phyloP scores from a whole-genome alignment of 1,140 invertebrate species.

The Psilanteris sp. region DNA sequence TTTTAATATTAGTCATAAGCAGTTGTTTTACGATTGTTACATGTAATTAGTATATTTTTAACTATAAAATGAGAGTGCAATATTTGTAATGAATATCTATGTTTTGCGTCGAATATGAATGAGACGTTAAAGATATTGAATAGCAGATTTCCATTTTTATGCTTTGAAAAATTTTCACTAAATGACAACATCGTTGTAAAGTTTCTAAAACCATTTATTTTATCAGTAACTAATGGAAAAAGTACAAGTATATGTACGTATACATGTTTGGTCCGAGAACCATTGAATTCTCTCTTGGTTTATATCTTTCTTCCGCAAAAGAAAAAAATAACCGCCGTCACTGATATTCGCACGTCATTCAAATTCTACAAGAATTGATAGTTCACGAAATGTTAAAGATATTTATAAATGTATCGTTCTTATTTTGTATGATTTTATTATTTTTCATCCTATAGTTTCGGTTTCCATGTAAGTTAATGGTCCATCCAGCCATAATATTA shows the following conservation, averaged over 20 bases:
- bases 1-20: too few species aligned
- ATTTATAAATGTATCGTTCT: conserved; percentile 53
- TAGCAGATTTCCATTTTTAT: too few species aligned
- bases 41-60: too few species aligned
- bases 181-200: too few species aligned
- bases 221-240: conserved; percentile 42
- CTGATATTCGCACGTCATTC: conserved; percentile 73
- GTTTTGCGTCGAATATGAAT: too few species aligned
- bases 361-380: conserved; percentile 70
- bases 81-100: too few species aligned
- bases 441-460: conserved; percentile 20
- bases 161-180: too few species aligned
- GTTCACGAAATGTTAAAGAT: conserved; percentile 39
- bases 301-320: conserved; percentile 67
- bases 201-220: conserved; percentile 36
- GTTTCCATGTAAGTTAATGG: too few species aligned
- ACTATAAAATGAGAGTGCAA: too few species aligned
- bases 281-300: conserved; percentile 70
- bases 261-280: conserved; percentile 56
- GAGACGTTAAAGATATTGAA: too few species aligned
- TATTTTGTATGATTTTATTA: conserved; percentile 34
- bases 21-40: too few species aligned
- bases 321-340: conserved; percentile 63
- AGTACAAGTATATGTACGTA: conserved; percentile 33
- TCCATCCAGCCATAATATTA: too few species aligned